Evolutionary conservation across 2,113 vertebrate species (phyloP), one percentile per base, ranked within the genome.

Genomic region (Oceanites oceanicus): DNA sequence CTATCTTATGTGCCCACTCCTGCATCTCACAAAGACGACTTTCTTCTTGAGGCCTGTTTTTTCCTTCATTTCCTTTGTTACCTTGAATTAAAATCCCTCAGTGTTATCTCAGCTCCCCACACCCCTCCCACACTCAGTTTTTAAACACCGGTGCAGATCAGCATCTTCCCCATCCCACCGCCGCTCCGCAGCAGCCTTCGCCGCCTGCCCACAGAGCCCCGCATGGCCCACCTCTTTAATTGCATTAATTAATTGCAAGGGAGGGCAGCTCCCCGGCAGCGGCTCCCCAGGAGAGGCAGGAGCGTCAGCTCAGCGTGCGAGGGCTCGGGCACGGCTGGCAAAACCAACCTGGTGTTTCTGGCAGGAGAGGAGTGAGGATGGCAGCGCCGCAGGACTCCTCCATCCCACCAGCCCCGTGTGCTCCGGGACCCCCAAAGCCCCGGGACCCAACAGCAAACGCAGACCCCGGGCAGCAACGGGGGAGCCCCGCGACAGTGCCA

Each of bases 211-310:
- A 16, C 58, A 50, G 53, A 91, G 83, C 63, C 91, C 32, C 2
- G 1, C 5, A 3, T 6, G 3, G 81, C 92, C 86, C 90, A 88
- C 49, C 62, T 68, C 66, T 72, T 87, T 94, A 90, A 94, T 66
- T 92, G 68, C 2, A 0, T 94, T 95, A 92, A 95, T 95, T 93
- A 97, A 96, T 62, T 76, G 88, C 40, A 72, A 70, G 71, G 78
- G 81, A 95, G 71, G 66, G 90, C 74, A 91, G 68, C 79, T 90
- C 86, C 76, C 58, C 3, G 1, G 84, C 59, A 86, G 89, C 83
- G 84, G 75, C 65, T 73, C 74, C 90, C 77, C 65, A 23, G 78
- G 88, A 94, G 79, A 55, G 7, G 2, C 52, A 73, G 71, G n/a
- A 92, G 72, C 67, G 2, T 17, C 85, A 52, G 63, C 65, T 42